A percentile compares a stretch with the other conserved stretches of the same genome.
These are phyloP conservation scores for Morpho helenor DNA, from an alignment of 2,888 invertebrate species.

Conservation along the genomic window DNA sequence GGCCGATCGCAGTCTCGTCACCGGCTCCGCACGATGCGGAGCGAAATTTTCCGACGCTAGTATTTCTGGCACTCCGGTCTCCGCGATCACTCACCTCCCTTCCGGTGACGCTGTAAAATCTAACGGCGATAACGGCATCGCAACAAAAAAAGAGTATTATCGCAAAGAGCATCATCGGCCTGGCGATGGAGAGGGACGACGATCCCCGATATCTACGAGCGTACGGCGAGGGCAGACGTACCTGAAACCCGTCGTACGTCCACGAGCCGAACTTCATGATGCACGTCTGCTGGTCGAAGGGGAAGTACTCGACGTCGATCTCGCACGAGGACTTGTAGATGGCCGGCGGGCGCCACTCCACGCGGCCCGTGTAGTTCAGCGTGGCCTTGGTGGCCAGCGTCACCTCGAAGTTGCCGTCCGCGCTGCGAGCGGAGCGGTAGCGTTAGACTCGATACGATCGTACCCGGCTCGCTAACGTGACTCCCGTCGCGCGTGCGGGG, in stretches of 20 bases:
- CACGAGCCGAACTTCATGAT: conserved; percentile 96
- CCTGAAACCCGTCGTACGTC: conserved; percentile 97
- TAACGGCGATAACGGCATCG: too few relatives aligned
- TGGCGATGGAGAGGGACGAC: too few relatives aligned
- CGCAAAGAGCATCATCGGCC: too few relatives aligned
- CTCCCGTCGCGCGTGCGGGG: not conserved
- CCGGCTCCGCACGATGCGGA: too few relatives aligned
- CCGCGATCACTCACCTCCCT: too few relatives aligned
- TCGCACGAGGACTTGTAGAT: conserved; percentile 97
- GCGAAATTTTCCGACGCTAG: too few relatives aligned
- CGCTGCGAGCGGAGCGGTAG: conserved; percentile 72
- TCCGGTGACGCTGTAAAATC: too few relatives aligned
- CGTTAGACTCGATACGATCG: not conserved
- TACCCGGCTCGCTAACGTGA: not conserved
- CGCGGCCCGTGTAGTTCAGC: conserved; percentile 92
- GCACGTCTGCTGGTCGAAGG: conserved; percentile 95
- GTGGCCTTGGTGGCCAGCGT: conserved; percentile 94
- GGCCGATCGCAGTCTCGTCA: too few relatives aligned
- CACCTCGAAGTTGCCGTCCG: conserved; percentile 95
- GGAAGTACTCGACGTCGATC: conserved; percentile 95
- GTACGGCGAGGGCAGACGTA: too few relatives aligned
- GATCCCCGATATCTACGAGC: too few relatives aligned
- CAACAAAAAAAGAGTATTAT: too few relatives aligned
- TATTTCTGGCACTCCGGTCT: too few relatives aligned
- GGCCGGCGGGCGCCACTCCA: conserved; percentile 97